Evolutionary conservation across 2,888 invertebrate species (phyloP), one percentile per base, ranked within the genome.

Genomic region (Acanthacorydalis orientalis): DNA sequence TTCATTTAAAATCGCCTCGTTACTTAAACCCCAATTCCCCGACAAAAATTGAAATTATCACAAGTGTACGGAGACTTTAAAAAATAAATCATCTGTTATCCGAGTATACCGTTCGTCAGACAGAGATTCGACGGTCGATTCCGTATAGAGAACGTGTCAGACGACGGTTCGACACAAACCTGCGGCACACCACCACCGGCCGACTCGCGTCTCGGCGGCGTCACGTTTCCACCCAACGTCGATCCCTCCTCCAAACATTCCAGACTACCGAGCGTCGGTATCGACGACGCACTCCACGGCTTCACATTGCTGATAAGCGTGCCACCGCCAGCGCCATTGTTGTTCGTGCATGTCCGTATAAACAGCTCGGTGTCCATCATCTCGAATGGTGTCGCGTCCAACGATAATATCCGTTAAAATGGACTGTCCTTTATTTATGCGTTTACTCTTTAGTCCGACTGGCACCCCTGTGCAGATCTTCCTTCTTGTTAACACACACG

Each of bases 281-380:
- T 48, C n/a, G 49, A 46, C 3, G 46, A 46, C 14, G 51, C 45
- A 16, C 46, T 49, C 51, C 51, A 51, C 6, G 44, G 43, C 37
- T 51, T 50, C 7, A 14, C 33, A 8, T 23, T 23, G 6, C 23
- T 23, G 23, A 23, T 23, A 23, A 23, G 23, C 23, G 23, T 23
- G 23, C 23, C 23, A 6, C 23, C 23, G 3, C 23, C 23, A 2
- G 23, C 6, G 23, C 23, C 23, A 16, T 42, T 42, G 10, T 43
- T 43, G 33, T 43, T 43, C 31, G 43, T n/a, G 10, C 33, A 12
- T n/a, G 16, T 16, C 15, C 31, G 42, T 31, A 43, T 33, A 14
- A 15, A 43, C 7, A 43, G 14, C 31, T 43, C 43, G 12, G 43
- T 43, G 31, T 43, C 43, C 43, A 43, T 43, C 43, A 43, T 43